These are phyloP conservation scores for Xerus inauris DNA, from an alignment of 2,113 vertebrate genomes.

Conservation along the genomic window DNA sequence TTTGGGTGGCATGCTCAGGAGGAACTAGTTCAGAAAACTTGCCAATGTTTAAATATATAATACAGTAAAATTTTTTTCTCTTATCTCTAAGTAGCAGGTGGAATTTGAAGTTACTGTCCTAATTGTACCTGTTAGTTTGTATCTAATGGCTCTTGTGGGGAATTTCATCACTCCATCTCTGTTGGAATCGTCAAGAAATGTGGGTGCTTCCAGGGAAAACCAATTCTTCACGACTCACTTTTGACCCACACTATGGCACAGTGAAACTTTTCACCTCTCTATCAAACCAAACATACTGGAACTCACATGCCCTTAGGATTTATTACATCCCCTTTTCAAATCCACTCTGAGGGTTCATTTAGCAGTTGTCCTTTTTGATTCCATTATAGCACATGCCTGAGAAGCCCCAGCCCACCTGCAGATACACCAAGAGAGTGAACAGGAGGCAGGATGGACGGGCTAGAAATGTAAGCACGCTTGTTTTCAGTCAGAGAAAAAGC, in stretches of 20 bases:
- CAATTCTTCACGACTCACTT: not conserved
- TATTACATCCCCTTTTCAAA: not conserved
- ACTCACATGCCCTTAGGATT: no score
- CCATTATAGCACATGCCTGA: fast-evolving
- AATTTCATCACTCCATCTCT: not conserved
- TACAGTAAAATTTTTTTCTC: not conserved
- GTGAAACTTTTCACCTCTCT: not conserved
- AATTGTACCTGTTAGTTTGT: not conserved
- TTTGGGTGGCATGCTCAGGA: not conserved
- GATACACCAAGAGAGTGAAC: not conserved
- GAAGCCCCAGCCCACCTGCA: not conserved
- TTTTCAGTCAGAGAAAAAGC: not conserved
- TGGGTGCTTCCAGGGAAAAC: not conserved
- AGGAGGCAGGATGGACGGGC: fast-evolving
- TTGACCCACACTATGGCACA: not conserved
- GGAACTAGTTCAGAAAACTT: not conserved
- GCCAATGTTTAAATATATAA: not conserved
- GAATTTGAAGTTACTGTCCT: not conserved
- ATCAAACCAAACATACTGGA: not conserved
- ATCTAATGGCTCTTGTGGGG: not conserved
- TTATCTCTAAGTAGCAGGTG: no score
- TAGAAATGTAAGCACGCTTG: not conserved
- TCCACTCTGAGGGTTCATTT: not conserved
- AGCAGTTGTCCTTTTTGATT: not conserved
- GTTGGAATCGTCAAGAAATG: fast-evolving